These are phyloP conservation scores for Menura novaehollandiae DNA, from an alignment of 2,113 vertebrate genomes.

Conservation along the genomic window DNA sequence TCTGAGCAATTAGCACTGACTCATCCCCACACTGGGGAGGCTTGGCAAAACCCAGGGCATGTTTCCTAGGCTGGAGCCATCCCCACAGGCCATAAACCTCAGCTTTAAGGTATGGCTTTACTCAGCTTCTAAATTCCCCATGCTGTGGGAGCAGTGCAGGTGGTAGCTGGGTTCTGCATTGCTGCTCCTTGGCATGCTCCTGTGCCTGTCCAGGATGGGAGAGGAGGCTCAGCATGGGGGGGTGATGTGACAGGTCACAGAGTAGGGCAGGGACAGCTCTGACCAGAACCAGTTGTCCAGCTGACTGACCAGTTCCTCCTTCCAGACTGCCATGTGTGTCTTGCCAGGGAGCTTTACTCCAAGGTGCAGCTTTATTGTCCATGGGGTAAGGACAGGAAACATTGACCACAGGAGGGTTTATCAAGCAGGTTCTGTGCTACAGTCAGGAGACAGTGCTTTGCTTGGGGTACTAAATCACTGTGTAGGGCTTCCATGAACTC, in stretches of 20 bases:
- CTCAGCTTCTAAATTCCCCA: not conserved
- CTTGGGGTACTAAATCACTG: not conserved
- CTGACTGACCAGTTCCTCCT: not conserved
- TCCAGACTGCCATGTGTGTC: not conserved
- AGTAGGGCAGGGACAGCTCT: not conserved
- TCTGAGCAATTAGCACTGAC: not conserved
- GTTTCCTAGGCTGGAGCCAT: not conserved
- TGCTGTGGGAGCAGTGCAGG: not conserved
- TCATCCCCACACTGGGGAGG: not conserved
- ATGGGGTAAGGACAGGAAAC: not conserved
- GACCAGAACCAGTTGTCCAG: not conserved
- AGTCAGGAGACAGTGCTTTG: not conserved
- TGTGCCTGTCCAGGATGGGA: not conserved
- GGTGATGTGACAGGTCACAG: not conserved
- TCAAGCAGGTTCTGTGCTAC: not conserved
- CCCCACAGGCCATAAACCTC: not conserved
- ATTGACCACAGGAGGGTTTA: not conserved
- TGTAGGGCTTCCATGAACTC: not conserved
- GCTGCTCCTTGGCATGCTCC: accelerated
- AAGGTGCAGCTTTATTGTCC: not conserved
- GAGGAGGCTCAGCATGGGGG: accelerated
- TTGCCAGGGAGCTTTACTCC: not conserved
- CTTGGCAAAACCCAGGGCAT: not conserved
- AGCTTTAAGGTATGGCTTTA: not conserved
- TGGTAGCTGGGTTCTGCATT: not conserved